Conservation (phyloP, 1,140 invertebrate genomes). For the Antheraea mylitta region DNA sequence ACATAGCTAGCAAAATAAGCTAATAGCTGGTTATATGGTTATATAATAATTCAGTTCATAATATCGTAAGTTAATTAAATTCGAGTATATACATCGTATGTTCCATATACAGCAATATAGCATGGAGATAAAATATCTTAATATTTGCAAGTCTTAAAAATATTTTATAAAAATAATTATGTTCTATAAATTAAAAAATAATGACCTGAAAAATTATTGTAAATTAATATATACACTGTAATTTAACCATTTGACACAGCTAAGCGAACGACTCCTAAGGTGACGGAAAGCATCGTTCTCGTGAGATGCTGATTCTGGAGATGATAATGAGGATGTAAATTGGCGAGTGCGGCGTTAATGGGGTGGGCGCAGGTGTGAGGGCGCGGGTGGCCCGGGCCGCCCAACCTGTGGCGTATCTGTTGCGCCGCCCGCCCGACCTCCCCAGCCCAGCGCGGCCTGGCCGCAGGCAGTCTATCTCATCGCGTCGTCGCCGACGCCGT, state of each 20-base stretch:
- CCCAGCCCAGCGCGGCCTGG: slow-evolving; percentile 35
- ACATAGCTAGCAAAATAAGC: too few species aligned
- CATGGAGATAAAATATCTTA: too few species aligned
- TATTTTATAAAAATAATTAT: too few species aligned
- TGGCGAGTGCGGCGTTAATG: slow-evolving; percentile 41
- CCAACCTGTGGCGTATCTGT: slow-evolving; percentile 75
- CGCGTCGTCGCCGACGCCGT: slow-evolving; percentile 33
- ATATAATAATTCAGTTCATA: too few species aligned
- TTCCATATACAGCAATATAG: too few species aligned
- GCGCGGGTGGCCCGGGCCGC: slow-evolving; percentile 45
- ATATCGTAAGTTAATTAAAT: too few species aligned
- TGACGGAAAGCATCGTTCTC: slow-evolving; percentile 30
- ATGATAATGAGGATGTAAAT: slow-evolving; percentile 73
- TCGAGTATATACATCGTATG: too few species aligned
- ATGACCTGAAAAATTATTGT: neutral
- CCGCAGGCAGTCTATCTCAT: slow-evolving; percentile 52
- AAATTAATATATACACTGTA: neutral
- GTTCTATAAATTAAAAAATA: neutral
- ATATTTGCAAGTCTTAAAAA: too few species aligned
- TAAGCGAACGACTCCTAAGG: slow-evolving; percentile 14
- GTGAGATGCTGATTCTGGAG: slow-evolving; percentile 48
- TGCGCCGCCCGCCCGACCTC: slow-evolving; percentile 52
- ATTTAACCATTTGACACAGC: slow-evolving; percentile 7
- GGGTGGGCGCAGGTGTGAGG: slow-evolving; percentile 29
- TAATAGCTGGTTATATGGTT: too few species aligned